phyloP scores from a whole-genome alignment of 2,113 vertebrate genomes.

The Stictonetta naevosa region DNA sequence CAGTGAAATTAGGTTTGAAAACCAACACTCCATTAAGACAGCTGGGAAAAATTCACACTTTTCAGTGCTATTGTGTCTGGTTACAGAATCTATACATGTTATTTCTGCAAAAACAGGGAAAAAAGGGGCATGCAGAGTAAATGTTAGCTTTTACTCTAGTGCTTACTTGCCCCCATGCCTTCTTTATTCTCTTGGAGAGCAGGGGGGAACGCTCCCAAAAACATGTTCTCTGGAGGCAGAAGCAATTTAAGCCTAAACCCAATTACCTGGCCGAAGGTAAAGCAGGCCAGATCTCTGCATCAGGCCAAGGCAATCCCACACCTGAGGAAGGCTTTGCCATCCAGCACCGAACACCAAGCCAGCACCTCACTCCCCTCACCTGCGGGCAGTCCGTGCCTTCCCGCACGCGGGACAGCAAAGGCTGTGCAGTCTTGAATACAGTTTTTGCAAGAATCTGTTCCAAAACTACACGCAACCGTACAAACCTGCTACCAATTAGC shows the following conservation, averaged over 20 bases:
- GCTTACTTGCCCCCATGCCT: not conserved
- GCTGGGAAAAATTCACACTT: slow-evolving; percentile 2
- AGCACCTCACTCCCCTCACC: fast-evolving
- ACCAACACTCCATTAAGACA: not conserved
- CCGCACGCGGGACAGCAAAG: not conserved
- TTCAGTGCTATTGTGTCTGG: not conserved
- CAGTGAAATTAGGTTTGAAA: slow-evolving; percentile 16
- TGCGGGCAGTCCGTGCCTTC: fast-evolving
- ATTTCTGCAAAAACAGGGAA: not conserved
- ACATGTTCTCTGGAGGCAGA: not conserved
- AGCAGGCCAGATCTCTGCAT: not conserved
- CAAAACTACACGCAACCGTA: not conserved
- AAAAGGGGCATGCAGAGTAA: not conserved
- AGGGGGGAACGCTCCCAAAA: not conserved
- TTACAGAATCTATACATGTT: not conserved
- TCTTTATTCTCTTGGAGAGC: not conserved
- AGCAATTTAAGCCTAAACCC: not conserved
- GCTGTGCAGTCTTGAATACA: fast-evolving
- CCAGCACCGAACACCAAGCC: not conserved
- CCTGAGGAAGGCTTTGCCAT: not conserved
- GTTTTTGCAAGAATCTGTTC: not conserved
- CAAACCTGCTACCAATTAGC: not conserved
- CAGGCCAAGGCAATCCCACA: not conserved
- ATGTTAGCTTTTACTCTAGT: not conserved
- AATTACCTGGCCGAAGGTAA: not conserved